These are phyloP conservation scores for Indri indri DNA, from an alignment of 2,113 vertebrate genomes.

Conservation along the genomic window DNA sequence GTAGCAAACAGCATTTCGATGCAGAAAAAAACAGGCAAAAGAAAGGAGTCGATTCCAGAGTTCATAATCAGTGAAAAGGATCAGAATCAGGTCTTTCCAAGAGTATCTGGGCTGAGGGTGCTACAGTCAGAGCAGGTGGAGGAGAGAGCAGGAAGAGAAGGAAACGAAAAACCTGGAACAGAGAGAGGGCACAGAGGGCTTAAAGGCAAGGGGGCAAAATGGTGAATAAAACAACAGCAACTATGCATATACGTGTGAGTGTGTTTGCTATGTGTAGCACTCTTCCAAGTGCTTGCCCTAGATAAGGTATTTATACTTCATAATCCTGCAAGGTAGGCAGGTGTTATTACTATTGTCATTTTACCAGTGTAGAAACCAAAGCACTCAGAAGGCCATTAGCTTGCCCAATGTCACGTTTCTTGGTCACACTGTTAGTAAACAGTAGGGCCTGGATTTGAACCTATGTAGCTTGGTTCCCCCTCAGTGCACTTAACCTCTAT, in stretches of 20 bases:
- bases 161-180: neutral
- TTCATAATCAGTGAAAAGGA: neutral
- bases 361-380: neutral
- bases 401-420: neutral
- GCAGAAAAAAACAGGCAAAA: neutral
- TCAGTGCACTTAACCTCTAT: neutral
- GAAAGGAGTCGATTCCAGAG: neutral
- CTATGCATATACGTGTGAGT: neutral
- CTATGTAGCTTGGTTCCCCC: neutral
- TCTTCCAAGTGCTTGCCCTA: neutral
- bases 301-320: neutral
- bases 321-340: neutral
- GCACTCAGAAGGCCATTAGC: neutral
- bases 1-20: neutral
- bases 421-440: neutral
- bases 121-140: neutral
- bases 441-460: neutral
- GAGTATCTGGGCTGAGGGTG: neutral
- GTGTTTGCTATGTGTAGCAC: neutral
- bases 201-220: neutral
- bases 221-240: neutral
- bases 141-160: neutral
- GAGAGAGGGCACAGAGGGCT: neutral
- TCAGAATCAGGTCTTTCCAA: neutral
- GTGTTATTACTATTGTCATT: neutral